These are phyloP conservation scores for Notechis scutatus DNA, from an alignment of 2,113 vertebrate genomes.

Conservation along the genomic window DNA sequence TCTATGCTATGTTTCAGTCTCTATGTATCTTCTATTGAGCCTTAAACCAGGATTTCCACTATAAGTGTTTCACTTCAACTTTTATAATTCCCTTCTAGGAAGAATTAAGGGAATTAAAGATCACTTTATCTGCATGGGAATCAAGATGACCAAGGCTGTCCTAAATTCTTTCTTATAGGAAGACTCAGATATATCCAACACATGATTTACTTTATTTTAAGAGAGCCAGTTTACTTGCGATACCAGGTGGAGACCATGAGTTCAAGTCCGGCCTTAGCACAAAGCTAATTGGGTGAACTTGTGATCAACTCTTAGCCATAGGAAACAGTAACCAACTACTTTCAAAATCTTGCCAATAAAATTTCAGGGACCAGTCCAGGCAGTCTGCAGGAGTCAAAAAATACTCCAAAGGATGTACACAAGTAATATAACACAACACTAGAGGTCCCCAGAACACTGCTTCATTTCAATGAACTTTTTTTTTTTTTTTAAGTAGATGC, in stretches of 20 bases:
- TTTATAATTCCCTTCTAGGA: neutral
- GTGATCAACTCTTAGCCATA: neutral
- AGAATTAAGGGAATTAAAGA: neutral
- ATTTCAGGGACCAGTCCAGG: neutral
- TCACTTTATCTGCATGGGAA: neutral
- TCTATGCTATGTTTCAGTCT: neutral
- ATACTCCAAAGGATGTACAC: neutral
- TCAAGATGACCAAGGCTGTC: neutral
- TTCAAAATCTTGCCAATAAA: neutral
- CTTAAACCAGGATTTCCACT: neutral
- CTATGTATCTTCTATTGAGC: neutral
- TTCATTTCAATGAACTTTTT: conserved; percentile 23
- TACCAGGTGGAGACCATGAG: neutral
- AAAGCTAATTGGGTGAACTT: neutral
- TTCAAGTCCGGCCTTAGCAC: neutral
- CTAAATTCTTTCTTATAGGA: neutral
- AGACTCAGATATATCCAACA: neutral
- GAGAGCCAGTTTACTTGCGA: neutral
- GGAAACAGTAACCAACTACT: neutral
- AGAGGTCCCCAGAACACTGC: conserved; percentile 56
- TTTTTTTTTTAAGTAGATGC: neutral
- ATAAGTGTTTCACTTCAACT: neutral
- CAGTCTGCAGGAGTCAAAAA: neutral
- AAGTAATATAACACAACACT: conserved; percentile 46
- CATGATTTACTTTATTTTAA: neutral